Evolutionary conservation across 2,888 invertebrate species (phyloP).

Genomic region (Carabus problematicus): DNA sequence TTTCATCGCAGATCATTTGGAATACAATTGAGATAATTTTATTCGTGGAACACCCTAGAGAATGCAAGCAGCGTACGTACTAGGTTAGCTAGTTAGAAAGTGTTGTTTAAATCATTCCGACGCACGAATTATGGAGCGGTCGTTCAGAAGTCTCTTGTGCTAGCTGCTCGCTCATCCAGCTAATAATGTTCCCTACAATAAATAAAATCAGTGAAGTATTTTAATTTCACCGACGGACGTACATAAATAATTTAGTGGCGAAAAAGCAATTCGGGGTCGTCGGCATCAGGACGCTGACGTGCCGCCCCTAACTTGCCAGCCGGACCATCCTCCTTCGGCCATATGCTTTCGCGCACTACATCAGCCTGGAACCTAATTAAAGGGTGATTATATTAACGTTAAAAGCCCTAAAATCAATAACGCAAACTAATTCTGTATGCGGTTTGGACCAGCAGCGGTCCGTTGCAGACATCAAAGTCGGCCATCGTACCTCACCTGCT

Average conservation of each 20-base stretch:
- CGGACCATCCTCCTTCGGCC: not conserved
- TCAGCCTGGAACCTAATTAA: slow-evolving; percentile 36
- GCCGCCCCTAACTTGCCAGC: too few species aligned
- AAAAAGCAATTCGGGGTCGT: slow-evolving; percentile 6
- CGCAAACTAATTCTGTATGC: slow-evolving; percentile 36
- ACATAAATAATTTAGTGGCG: slow-evolving; percentile 37
- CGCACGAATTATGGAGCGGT: slow-evolving; percentile 14
- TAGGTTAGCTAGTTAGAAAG: slow-evolving; percentile 26
- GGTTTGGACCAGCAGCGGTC: slow-evolving; percentile 16
- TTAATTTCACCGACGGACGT: slow-evolving; percentile 28
- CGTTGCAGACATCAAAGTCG: slow-evolving; percentile 29
- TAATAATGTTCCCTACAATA: slow-evolving; percentile 17
- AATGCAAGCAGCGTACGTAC: not conserved
- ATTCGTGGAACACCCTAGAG: too few species aligned
- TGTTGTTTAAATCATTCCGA: slow-evolving; percentile 32
- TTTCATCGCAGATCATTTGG: too few species aligned
- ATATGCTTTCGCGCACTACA: slow-evolving; percentile 25
- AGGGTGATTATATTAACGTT: slow-evolving; percentile 41
- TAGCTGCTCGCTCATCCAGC: not conserved
- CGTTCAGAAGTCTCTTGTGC: not conserved
- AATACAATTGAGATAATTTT: too few species aligned
- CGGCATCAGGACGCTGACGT: too few species aligned
- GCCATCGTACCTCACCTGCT: slow-evolving; percentile 21
- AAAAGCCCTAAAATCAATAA: slow-evolving; percentile 43
- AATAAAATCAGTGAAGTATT: slow-evolving; percentile 25